Evolutionary conservation across 2,888 invertebrate genomes (phyloP).

Genomic region (Hydropsyche betteni): DNA sequence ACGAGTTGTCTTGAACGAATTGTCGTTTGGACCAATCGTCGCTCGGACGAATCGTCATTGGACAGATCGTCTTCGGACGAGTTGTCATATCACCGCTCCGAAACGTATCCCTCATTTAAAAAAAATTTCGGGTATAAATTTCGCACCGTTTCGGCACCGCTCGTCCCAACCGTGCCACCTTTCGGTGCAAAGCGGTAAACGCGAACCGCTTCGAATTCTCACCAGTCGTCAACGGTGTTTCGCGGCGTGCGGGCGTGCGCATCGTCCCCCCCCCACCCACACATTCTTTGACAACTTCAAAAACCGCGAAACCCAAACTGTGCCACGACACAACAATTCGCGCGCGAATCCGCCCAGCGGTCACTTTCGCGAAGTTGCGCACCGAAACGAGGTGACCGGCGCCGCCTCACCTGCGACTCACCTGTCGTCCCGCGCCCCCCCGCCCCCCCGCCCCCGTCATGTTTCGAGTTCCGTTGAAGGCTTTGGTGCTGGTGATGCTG

Average conservation of each 20-base stretch:
- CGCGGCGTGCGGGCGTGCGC: neutral
- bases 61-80: too few species aligned
- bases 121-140: too few species aligned
- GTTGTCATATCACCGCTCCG: too few species aligned
- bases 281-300: neutral
- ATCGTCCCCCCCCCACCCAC: neutral
- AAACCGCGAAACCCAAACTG: neutral
- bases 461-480: constrained; percentile 20
- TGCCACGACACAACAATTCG: too few species aligned
- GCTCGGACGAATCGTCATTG: too few species aligned
- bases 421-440: neutral
- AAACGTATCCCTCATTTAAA: too few species aligned
- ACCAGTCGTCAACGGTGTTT: neutral
- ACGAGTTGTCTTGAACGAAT: too few species aligned
- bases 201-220: constrained; percentile 9
- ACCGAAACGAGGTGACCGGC: neutral
- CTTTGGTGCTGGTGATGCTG: constrained; percentile 37
- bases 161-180: too few species aligned
- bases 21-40: too few species aligned
- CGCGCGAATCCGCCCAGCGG: neutral
- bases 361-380: neutral
- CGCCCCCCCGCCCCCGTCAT: neutral
- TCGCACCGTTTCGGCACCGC: too few species aligned
- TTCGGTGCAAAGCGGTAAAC: neutral
- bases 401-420: neutral